A percentile compares a stretch with the other conserved stretches of the same genome.
These are phyloP conservation scores for Sebastes dallii DNA, from an alignment of 2,797 vertebrate genomes.

Conservation along the genomic window DNA sequence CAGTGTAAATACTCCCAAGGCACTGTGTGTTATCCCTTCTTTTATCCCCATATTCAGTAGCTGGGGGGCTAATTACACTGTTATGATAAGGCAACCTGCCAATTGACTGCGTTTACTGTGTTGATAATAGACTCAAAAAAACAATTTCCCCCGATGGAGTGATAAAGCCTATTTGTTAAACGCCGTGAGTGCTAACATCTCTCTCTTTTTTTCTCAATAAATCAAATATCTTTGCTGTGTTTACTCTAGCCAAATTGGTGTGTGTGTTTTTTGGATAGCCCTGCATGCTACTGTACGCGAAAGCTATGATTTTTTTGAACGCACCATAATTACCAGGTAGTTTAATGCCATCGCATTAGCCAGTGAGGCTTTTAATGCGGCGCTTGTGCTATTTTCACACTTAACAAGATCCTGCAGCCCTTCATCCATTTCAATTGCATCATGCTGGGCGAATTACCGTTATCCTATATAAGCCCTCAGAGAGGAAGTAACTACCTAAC, in stretches of 20 bases:
- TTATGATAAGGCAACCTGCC: slow-evolving; percentile 55
- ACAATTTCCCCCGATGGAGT: not conserved
- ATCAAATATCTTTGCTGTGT: slow-evolving; percentile 33
- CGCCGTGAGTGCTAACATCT: not conserved
- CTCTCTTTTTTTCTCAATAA: slow-evolving; percentile 9
- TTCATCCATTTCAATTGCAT: slow-evolving; percentile 66
- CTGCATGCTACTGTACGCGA: not conserved
- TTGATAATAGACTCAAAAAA: slow-evolving; percentile 34
- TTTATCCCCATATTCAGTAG: slow-evolving; percentile 45
- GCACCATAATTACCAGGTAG: slow-evolving; percentile 60
- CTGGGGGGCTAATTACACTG: slow-evolving; percentile 51
- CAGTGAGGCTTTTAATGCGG: slow-evolving; percentile 62
- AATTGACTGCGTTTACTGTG: slow-evolving; percentile 35
- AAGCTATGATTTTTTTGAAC: slow-evolving; percentile 45
- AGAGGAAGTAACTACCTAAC: slow-evolving; percentile 80
- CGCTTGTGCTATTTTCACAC: slow-evolving; percentile 66
- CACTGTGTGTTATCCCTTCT: slow-evolving; percentile 43
- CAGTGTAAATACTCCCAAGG: slow-evolving; percentile 52
- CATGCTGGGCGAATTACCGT: slow-evolving; percentile 69
- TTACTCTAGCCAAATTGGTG: slow-evolving; percentile 26
- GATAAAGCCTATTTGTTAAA: slow-evolving; percentile 19
- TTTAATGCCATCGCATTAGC: slow-evolving; percentile 46
- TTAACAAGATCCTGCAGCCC: slow-evolving; percentile 66
- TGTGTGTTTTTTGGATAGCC: slow-evolving; percentile 28
- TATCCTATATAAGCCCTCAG: slow-evolving; percentile 74